Evolutionary conservation across 2,113 vertebrate species (phyloP), one percentile per base, ranked within the genome.

Genomic region (Anolis sagrei): DNA sequence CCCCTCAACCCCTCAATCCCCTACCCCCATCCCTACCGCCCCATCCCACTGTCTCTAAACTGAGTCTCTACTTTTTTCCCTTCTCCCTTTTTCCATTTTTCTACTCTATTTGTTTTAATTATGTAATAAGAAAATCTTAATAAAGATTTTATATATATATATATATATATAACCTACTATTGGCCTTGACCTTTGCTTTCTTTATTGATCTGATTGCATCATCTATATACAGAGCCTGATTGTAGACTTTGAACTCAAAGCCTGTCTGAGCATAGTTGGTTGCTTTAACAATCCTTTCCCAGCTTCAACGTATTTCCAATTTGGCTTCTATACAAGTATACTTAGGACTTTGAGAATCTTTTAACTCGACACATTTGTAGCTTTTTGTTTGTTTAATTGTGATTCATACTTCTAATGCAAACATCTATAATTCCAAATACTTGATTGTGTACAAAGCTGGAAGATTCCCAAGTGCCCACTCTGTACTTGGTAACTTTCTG

Each of bases 141-240:
- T n/a, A n/a, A n/a, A n/a, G n/a, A n/a, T n/a, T n/a, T n/a, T n/a
- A n/a, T n/a, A n/a, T n/a, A n/a, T n/a, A n/a, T n/a, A n/a, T n/a
- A n/a, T n/a, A n/a, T n/a, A n/a, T n/a, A n/a, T n/a, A n/a, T n/a
- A 80, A 23, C 62, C 25, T 89, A 29, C 82, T 86, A 62, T 84
- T 44, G 88, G 32, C 94, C 87, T 92, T 90, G 92, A 83, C 84
- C 93, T 92, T 94, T 94, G 87, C 77, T 89, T 88, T 81, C 61
- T 32, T 32, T 72, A 44, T 88, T 79, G 23, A 70, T 88, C 39
- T 81, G 25, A 80, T 51, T 18, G 73, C 44, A 4, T 4, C 0
- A 36, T 25, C 8, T 2, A 18, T 73, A 44, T 27, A 34, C 44
- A 4, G 6, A 81, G 23, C 0, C 0, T 1, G 13, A 69, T 87